These are phyloP conservation scores for Merodon equestris DNA, from an alignment of 2,888 invertebrate genomes.

Conservation along the genomic window DNA sequence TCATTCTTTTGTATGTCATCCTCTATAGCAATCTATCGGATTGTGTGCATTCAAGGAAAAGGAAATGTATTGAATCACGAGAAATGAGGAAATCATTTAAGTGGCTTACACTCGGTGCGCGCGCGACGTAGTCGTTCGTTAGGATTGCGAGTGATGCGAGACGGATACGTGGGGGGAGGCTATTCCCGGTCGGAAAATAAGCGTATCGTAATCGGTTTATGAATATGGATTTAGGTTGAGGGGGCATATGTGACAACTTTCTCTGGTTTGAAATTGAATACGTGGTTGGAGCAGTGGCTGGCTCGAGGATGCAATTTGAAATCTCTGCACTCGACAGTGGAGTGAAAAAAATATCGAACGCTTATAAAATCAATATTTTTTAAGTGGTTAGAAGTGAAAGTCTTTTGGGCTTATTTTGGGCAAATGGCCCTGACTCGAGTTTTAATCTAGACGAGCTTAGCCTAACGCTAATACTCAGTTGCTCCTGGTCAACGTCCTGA, in stretches of 20 bases:
- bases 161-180: neutral
- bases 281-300: neutral
- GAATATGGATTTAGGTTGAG: conserved; percentile 42
- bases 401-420: too few relatives aligned
- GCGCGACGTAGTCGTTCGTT: conserved; percentile 15
- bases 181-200: neutral
- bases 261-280: conserved; percentile 22
- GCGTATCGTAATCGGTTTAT: conserved; percentile 62
- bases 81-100: conserved; percentile 66
- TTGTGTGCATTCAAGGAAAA: conserved; percentile 40
- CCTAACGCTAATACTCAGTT: too few relatives aligned
- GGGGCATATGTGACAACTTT: conserved; percentile 37
- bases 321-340: too few relatives aligned
- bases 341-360: too few relatives aligned
- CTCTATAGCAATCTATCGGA: conserved; percentile 52
- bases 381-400: too few relatives aligned
- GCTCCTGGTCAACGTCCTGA: too few relatives aligned
- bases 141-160: conserved; percentile 4
- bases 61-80: conserved; percentile 40
- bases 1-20: conserved; percentile 59
- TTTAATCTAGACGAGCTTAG: too few relatives aligned
- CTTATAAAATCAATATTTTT: neutral
- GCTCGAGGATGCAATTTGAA: neutral
- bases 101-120: conserved; percentile 47
- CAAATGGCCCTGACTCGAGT: too few relatives aligned